Evolutionary conservation across 2,797 vertebrate species (phyloP).

Genomic region (Liparis tanakae): DNA sequence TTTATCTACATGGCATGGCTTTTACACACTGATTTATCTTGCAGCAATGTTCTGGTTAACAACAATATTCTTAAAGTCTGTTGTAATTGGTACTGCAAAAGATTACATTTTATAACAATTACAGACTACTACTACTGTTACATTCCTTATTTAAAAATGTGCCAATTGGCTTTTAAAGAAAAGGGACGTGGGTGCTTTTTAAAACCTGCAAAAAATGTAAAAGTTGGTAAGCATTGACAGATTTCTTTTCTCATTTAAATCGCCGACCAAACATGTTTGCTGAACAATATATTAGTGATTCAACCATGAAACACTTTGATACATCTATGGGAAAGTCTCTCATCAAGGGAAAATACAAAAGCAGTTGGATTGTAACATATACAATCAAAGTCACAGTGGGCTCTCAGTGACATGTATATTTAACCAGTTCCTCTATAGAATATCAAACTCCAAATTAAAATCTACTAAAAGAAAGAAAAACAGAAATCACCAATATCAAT

Average conservation of each 20-base stretch:
- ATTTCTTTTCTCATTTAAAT: not conserved
- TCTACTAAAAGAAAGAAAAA: not conserved
- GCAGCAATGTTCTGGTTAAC: not conserved
- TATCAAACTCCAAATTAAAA: conserved; percentile 11
- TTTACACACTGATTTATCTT: not conserved
- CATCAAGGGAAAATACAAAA: not conserved
- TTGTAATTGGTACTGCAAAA: not conserved
- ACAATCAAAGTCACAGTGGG: not conserved
- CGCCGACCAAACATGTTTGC: not conserved
- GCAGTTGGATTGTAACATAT: not conserved
- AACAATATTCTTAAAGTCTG: not conserved
- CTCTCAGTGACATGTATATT: not conserved
- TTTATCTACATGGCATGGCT: not conserved
- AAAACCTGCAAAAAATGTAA: conserved; percentile 1
- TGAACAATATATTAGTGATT: not conserved
- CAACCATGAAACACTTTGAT: not conserved
- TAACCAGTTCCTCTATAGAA: not conserved
- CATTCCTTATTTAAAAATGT: not conserved
- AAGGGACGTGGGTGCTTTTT: conserved; percentile 4
- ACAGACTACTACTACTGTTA: not conserved
- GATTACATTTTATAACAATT: not conserved
- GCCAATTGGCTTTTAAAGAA: not conserved
- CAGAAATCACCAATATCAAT: not conserved
- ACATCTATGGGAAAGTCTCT: not conserved
- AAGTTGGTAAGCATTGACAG: not conserved